Evolutionary conservation across 2,797 vertebrate genomes (phyloP).

Genomic region (Diplodus puntazzo): DNA sequence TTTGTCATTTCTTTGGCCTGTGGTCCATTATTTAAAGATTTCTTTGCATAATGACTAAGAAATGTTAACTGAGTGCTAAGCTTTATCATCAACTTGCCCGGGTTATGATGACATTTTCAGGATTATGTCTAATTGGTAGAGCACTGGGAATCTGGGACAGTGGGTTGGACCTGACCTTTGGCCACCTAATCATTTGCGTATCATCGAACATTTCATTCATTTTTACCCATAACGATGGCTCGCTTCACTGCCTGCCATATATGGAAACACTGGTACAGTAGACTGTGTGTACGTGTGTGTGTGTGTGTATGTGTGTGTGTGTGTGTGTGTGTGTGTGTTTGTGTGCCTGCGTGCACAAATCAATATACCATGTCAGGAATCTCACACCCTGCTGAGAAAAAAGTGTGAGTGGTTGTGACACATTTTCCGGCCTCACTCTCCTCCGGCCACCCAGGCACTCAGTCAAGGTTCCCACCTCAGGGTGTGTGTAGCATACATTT

Average conservation of each 20-base stretch:
- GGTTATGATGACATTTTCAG: not conserved
- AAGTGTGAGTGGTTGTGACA: constrained; percentile 14
- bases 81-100: not conserved
- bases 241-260: not conserved
- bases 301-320: constrained; percentile 1
- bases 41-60: not conserved
- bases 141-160: not conserved
- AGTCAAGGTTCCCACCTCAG: constrained; percentile 1
- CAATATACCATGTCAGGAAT: constrained; percentile 1
- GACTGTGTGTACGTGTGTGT: not conserved
- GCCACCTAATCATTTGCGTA: not conserved
- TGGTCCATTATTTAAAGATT: not conserved
- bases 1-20: too few species aligned
- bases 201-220: constrained; percentile 4
- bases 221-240: not conserved
- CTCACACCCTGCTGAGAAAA: constrained; percentile 4
- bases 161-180: not conserved
- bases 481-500: not conserved
- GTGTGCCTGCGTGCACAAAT: not conserved
- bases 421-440: not conserved
- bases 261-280: constrained; percentile 14
- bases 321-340: not conserved
- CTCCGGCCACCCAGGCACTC: not conserved
- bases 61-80: too few species aligned
- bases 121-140: not conserved